These are phyloP conservation scores for Oplegnathus fasciatus DNA, from an alignment of 2,113 vertebrate genomes.

Conservation along the genomic window DNA sequence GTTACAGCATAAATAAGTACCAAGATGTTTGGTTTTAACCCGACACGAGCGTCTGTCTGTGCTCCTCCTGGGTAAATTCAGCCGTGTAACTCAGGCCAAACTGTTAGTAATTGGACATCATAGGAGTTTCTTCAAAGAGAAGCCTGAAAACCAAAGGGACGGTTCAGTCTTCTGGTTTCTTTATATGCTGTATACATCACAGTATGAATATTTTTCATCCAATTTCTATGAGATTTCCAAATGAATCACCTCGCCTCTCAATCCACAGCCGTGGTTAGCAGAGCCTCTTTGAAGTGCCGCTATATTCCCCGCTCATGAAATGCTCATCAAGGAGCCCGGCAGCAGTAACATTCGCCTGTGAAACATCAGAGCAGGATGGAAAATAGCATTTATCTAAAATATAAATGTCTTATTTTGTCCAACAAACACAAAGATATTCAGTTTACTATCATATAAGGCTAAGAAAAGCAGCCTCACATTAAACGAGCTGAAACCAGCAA, in stretches of 20 bases:
- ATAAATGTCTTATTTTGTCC: too few relatives aligned
- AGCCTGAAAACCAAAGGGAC: not conserved
- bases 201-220: not conserved
- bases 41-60: not conserved
- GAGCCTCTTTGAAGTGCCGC: slow-evolving; percentile 24
- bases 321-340: not conserved
- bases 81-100: not conserved
- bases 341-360: not conserved
- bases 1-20: not conserved
- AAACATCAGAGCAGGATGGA: not conserved
- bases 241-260: slow-evolving; percentile 24
- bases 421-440: not conserved
- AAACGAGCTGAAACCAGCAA: not conserved
- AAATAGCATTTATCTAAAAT: too few relatives aligned
- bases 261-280: not conserved
- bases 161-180: not conserved
- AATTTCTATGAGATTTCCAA: not conserved
- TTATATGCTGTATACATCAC: not conserved
- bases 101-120: slow-evolving; percentile 15
- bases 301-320: slow-evolving; percentile 16
- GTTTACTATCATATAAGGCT: not conserved
- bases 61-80: not conserved
- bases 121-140: slow-evolving; percentile 8
- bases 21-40: slow-evolving; percentile 2
- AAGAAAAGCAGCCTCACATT: not conserved